Evolutionary conservation across 2,797 vertebrate genomes (phyloP).

Genomic region (Ateles fusciceps): DNA sequence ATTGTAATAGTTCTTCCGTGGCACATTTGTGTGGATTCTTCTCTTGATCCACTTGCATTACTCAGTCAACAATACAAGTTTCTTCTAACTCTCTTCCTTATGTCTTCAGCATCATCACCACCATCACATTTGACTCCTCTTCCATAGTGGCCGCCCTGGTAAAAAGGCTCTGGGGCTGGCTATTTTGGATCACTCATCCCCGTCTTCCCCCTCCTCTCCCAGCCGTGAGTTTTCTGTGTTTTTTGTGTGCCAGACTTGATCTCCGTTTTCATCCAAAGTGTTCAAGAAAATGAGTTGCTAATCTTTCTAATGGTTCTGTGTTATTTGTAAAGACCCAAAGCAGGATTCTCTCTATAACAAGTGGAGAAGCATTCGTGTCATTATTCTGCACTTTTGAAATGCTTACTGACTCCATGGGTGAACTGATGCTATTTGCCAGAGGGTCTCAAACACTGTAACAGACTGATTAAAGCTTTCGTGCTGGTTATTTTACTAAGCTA

Average conservation of each 20-base stretch:
- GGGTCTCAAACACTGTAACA: not conserved
- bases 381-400: not conserved
- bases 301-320: not conserved
- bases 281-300: not conserved
- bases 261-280: not conserved
- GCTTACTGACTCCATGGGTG: not conserved
- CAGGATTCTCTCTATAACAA: not conserved
- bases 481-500: not conserved
- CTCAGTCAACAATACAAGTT: not conserved
- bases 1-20: not conserved
- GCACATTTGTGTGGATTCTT: not conserved
- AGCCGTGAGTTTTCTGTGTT: not conserved
- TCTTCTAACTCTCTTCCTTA: not conserved
- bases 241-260: not conserved
- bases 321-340: not conserved
- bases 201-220: not conserved
- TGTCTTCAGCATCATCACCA: rapidly evolving
- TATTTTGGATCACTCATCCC: not conserved
- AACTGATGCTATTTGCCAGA: not conserved
- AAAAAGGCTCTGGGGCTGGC: not conserved
- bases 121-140: not conserved
- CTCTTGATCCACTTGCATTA: not conserved
- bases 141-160: not conserved
- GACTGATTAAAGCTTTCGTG: rapidly evolving
- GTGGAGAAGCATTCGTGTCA: not conserved